Percentiles rank a stretch among this genome's conserved stretches.
These are phyloP conservation scores for Tromatobia lineatoria DNA, from an alignment of 2,888 invertebrate genomes.

Conservation along the genomic window DNA sequence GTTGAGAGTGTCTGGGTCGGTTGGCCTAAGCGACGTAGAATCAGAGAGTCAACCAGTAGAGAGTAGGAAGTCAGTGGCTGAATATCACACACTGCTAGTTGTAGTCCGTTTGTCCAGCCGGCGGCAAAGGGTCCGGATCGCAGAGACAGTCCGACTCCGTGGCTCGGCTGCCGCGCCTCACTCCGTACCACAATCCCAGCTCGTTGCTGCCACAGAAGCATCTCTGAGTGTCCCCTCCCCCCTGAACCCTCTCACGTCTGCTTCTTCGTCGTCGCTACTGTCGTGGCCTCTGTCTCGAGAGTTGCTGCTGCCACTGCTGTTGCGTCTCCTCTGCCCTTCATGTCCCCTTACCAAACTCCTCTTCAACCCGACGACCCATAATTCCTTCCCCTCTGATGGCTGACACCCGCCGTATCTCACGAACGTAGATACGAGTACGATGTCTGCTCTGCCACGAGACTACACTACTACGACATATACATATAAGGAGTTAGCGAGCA, in stretches of 20 bases:
- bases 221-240: constrained; percentile 34
- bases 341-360: constrained; percentile 72
- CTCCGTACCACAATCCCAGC: constrained; percentile 13
- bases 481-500: constrained; percentile 37
- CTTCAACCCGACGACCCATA: constrained; percentile 73
- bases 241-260: constrained; percentile 13
- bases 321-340: constrained; percentile 64
- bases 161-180: constrained; percentile 24
- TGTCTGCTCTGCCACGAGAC: constrained; percentile 66
- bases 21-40: constrained; percentile 7
- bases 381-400: constrained; percentile 72
- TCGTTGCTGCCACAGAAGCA: constrained; percentile 47
- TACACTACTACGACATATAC: constrained; percentile 54
- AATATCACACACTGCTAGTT: constrained; percentile 47
- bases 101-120: constrained; percentile 56
- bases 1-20: constrained; percentile 8
- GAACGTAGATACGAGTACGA: constrained; percentile 77
- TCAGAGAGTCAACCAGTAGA: not conserved
- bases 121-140: constrained; percentile 43
- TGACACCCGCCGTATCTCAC: constrained; percentile 79
- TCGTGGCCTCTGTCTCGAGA: constrained; percentile 43
- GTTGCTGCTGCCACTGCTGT: constrained; percentile 49
- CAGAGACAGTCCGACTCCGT: constrained; percentile 49
- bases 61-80: constrained; percentile 43
- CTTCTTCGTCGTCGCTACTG: constrained; percentile 60